Percentiles rank a stretch among this genome's conserved stretches.
These are phyloP conservation scores for Cryptocheilus praepositus DNA, from an alignment of 2,888 invertebrate genomes.

Conservation along the genomic window DNA sequence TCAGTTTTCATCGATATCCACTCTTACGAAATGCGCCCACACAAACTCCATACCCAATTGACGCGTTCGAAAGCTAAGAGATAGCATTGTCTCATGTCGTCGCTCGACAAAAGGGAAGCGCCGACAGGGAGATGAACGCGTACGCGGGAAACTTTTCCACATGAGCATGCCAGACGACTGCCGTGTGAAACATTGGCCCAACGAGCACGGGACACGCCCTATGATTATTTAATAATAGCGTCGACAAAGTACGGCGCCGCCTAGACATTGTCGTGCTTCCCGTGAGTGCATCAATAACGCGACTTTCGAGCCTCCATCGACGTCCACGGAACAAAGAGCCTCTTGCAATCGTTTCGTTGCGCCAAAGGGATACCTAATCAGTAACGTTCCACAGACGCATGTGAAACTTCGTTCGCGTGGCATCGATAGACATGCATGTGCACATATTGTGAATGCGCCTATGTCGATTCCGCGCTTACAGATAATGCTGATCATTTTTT, in stretches of 20 bases:
- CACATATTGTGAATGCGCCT: no score
- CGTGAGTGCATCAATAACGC: slow-evolving; percentile 5
- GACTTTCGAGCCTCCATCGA: slow-evolving; percentile 4
- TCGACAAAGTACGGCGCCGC: neutral
- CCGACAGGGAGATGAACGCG: neutral
- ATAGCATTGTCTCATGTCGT: neutral
- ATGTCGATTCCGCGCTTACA: no score
- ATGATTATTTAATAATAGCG: slow-evolving; percentile 9
- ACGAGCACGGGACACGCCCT: neutral
- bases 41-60: neutral
- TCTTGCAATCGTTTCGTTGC: slow-evolving; percentile 1
- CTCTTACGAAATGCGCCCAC: neutral
- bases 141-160: neutral
- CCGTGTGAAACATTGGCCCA: neutral
- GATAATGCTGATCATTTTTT: no score
- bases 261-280: neutral
- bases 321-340: neutral
- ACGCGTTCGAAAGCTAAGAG: neutral
- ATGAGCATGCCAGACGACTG: neutral
- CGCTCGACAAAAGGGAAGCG: neutral
- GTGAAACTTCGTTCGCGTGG: no score
- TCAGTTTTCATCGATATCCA: no score
- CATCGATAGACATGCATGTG: no score
- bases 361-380: neutral
- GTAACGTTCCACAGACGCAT: no score